Conservation (phyloP, 1,140 invertebrate genomes). For the Chironomus striatipennis region DNA sequence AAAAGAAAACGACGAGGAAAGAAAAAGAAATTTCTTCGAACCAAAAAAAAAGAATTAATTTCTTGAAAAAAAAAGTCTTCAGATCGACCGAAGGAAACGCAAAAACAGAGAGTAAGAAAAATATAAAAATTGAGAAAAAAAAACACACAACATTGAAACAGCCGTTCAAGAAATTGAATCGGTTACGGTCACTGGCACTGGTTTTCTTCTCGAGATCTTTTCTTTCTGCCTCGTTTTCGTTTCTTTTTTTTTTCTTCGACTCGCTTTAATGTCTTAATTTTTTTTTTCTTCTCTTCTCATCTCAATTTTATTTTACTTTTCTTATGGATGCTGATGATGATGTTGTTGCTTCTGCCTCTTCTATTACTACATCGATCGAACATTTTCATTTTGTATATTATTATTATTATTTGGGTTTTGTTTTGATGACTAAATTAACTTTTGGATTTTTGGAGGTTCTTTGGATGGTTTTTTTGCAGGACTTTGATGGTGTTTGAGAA, state of each 20-base stretch:
- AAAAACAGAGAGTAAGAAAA: not conserved
- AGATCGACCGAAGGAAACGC: not conserved
- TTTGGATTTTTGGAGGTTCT: too few relatives aligned
- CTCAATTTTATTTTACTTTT: not conserved
- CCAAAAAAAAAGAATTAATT: not conserved
- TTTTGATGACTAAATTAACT: not conserved
- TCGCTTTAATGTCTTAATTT: conserved; percentile 14
- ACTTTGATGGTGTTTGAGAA: too few relatives aligned
- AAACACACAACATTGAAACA: not conserved
- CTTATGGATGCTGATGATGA: not conserved
- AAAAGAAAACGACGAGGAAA: too few relatives aligned
- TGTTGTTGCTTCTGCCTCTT: not conserved
- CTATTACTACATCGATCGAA: too few relatives aligned
- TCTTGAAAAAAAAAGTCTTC: too few relatives aligned
- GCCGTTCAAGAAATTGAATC: not conserved
- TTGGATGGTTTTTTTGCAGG: too few relatives aligned
- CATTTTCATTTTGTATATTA: too few relatives aligned
- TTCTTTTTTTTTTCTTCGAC: not conserved
- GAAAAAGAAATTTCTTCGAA: conserved; percentile 1
- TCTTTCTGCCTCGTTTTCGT: not conserved
- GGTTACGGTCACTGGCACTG: conserved; percentile 8
- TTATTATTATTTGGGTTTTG: too few relatives aligned
- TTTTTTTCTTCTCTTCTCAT: not conserved
- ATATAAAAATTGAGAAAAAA: not conserved
- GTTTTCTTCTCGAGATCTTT: not conserved